A percentile compares a stretch with the other conserved stretches of the same genome.
Conservation (phyloP, 2,797 vertebrate genomes). For the Mastacembelus armatus region DNA sequence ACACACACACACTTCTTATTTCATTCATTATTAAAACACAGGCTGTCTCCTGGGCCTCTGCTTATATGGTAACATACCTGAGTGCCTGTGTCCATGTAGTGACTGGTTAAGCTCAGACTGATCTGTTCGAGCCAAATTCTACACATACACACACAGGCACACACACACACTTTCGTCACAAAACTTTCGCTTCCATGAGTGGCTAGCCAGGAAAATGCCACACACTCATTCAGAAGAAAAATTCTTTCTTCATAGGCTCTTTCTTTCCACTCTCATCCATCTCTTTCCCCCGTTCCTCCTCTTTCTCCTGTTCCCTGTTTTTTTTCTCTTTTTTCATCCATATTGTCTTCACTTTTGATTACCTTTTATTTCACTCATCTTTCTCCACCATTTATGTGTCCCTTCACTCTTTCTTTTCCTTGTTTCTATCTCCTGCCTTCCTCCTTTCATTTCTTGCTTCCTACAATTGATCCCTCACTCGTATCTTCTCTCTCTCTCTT, state of each 20-base stretch:
- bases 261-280: not conserved
- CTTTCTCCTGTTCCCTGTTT: not conserved
- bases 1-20: not conserved
- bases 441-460: not conserved
- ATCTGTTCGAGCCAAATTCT: conserved; percentile 22
- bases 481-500: conserved; percentile 28
- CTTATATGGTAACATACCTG: conserved; percentile 58
- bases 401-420: not conserved
- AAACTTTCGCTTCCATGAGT: conserved; percentile 5
- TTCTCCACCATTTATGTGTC: too few relatives aligned
- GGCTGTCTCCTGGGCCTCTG: conserved; percentile 19
- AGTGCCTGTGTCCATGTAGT: conserved; percentile 7
- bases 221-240: conserved; percentile 18
- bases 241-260: not conserved
- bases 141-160: conserved; percentile 6
- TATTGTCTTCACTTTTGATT: not conserved
- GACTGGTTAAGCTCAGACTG: conserved; percentile 41
- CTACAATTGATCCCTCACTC: not conserved
- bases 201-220: conserved; percentile 61
- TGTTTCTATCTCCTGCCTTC: not conserved
- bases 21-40: conserved; percentile 20
- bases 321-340: not conserved
- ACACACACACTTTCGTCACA: conserved; percentile 4
- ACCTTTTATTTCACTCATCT: too few relatives aligned
- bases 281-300: not conserved